phyloP scores from a whole-genome alignment of 2,113 vertebrate genomes.

The Trichomycterus rosablanca region DNA sequence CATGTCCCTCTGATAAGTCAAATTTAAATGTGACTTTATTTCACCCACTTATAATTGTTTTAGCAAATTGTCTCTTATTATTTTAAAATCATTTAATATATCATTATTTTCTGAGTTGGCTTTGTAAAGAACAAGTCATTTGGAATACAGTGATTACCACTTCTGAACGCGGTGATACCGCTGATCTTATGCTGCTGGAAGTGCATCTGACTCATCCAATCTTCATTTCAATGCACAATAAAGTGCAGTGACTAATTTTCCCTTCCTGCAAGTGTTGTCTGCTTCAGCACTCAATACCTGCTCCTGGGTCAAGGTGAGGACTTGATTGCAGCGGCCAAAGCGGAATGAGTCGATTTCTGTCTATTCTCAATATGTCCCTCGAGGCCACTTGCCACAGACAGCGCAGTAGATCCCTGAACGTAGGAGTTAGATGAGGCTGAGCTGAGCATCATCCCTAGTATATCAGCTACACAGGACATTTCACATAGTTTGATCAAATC shows the following conservation, averaged over 20 bases:
- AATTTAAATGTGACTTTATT: too few species aligned
- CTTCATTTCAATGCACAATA: constrained; percentile 14
- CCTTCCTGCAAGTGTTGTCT: constrained; percentile 2
- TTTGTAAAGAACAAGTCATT: neutral
- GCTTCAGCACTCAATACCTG: neutral
- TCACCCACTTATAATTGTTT: too few species aligned
- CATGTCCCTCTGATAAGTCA: too few species aligned
- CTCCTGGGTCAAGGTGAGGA: constrained; percentile 1
- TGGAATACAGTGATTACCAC: neutral
- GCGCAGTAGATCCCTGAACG: neutral
- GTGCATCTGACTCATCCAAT: constrained; percentile 19
- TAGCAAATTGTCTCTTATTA: too few species aligned
- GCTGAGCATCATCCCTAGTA: too few species aligned
- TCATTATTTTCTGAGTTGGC: neutral
- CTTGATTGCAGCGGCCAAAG: neutral
- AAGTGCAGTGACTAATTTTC: constrained; percentile 10
- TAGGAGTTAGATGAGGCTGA: neutral
- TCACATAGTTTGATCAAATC: too few species aligned
- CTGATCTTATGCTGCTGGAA: constrained; percentile 2
- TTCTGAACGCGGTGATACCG: constrained; percentile 3
- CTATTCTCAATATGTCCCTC: neutral
- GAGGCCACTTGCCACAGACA: neutral
- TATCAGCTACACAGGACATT: too few species aligned
- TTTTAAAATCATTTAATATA: too few species aligned
- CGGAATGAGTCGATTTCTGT: neutral